phyloP scores from a whole-genome alignment of 1,140 invertebrate species.

The Cotesia vestalis region DNA sequence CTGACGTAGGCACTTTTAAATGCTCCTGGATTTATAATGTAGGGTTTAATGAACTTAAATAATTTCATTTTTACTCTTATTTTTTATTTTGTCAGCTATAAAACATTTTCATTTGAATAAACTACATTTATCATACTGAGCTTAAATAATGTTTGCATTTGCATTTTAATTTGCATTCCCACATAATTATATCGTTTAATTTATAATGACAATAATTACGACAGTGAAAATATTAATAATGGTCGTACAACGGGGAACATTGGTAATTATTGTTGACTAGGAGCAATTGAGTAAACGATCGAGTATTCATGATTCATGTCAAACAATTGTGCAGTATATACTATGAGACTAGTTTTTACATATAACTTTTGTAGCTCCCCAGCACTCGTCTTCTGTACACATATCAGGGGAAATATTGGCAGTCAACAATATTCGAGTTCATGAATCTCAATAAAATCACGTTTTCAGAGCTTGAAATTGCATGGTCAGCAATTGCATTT shows the following conservation, averaged over 20 bases:
- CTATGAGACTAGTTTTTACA: constrained; percentile 11
- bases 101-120: background rate
- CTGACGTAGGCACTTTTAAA: constrained; percentile 11
- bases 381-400: background rate
- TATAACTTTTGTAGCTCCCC: background rate
- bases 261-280: no score
- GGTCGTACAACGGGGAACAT: no score
- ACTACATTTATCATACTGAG: no score
- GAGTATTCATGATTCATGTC: constrained; percentile 5
- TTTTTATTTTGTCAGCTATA: background rate
- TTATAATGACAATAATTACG: no score
- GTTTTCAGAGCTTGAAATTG: constrained; percentile 23
- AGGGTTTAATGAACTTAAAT: constrained; percentile 24
- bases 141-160: no score
- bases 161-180: no score
- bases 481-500: constrained; percentile 30
- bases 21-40: constrained; percentile 8
- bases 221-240: no score
- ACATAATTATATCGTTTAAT: no score
- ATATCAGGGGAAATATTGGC: constrained; percentile 24
- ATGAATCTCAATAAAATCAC: constrained; percentile 38
- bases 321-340: background rate
- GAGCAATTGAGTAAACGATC: no score
- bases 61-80: constrained; percentile 3
- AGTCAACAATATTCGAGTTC: constrained; percentile 35